phyloP scores from a whole-genome alignment of 1,140 invertebrate species.

The Aleiodes sp. region DNA sequence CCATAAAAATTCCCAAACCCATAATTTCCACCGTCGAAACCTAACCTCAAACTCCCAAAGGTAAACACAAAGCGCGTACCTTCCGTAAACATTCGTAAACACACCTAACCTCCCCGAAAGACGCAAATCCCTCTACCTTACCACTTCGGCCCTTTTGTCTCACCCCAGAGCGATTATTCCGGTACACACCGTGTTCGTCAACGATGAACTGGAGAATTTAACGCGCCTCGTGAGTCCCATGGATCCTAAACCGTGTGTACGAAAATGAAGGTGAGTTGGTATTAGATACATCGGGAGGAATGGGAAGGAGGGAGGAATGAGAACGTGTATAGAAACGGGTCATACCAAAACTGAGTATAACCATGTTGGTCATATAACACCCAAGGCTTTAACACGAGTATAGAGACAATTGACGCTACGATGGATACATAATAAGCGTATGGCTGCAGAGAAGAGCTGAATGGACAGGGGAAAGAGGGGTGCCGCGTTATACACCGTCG shows the following conservation, averaged over 20 bases:
- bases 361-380: slow-evolving; percentile 49
- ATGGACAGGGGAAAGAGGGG: slow-evolving; percentile 14
- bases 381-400: slow-evolving; percentile 21
- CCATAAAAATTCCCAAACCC: too few relatives aligned
- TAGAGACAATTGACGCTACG: slow-evolving; percentile 35
- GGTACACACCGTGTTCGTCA: slow-evolving; percentile 49
- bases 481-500: slow-evolving; percentile 7
- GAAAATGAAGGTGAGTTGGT: slow-evolving; percentile 6
- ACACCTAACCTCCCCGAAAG: too few relatives aligned
- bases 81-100: too few relatives aligned
- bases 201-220: slow-evolving; percentile 59
- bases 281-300: background rate
- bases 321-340: slow-evolving; percentile 36
- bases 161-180: background rate
- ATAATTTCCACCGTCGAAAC: too few relatives aligned
- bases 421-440: slow-evolving; percentile 41
- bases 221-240: slow-evolving; percentile 45
- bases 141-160: too few relatives aligned
- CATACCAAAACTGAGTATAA: slow-evolving; percentile 47
- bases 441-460: background rate
- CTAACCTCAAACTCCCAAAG: too few relatives aligned
- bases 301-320: background rate
- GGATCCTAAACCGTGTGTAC: background rate
- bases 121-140: background rate
- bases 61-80: too few relatives aligned